Conservation (phyloP, 2,888 invertebrate genomes). For the Oligia latruncula region DNA sequence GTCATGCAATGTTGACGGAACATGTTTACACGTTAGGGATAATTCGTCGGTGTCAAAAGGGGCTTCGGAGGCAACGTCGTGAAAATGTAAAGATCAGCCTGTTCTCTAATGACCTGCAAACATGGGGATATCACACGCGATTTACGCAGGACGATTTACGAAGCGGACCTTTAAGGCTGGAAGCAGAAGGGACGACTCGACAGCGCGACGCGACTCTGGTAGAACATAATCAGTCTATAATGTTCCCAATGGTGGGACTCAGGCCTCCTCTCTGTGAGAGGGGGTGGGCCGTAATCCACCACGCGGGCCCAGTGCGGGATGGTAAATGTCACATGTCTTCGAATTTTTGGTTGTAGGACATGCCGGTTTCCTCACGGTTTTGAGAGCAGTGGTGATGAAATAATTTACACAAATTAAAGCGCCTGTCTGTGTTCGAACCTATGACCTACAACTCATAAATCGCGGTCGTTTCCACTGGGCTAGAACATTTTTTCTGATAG, state of each 20-base stretch:
- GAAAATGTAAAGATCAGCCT: slow-evolving; percentile 71
- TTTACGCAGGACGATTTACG: slow-evolving; percentile 72
- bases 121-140: slow-evolving; percentile 76
- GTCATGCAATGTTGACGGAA: slow-evolving; percentile 48
- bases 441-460: background rate
- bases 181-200: background rate
- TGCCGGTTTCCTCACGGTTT: background rate
- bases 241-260: background rate
- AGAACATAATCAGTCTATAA: background rate
- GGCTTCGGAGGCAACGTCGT: slow-evolving; percentile 66
- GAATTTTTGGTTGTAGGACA: background rate
- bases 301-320: background rate
- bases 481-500: too few species aligned
- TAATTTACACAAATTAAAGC: background rate
- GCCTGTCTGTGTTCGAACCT: background rate
- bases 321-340: background rate
- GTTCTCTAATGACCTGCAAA: slow-evolving; percentile 81
- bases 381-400: background rate
- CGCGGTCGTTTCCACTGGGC: too few species aligned
- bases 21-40: slow-evolving; percentile 70
- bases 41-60: slow-evolving; percentile 70
- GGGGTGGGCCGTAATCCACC: background rate
- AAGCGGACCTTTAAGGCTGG: background rate
- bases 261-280: background rate
- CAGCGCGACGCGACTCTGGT: background rate